These are phyloP conservation scores for Chymomyza fuscimana DNA, from an alignment of 2,888 invertebrate genomes.

Conservation along the genomic window DNA sequence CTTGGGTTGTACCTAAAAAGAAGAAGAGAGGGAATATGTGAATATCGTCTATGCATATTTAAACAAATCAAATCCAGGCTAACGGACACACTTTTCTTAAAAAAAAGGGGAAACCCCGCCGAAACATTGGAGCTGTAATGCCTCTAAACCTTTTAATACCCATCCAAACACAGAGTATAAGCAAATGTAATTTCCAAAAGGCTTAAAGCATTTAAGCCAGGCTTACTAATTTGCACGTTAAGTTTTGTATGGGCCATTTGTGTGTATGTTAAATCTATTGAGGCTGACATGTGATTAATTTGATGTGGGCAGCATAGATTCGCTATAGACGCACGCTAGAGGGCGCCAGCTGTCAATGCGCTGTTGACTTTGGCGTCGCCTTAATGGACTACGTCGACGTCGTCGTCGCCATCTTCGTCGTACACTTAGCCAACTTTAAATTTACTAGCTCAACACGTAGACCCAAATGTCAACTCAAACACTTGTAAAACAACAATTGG, in stretches of 20 bases:
- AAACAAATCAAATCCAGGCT: too few relatives aligned
- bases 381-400: background rate
- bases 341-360: slow-evolving; percentile 4
- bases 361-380: slow-evolving; percentile 5
- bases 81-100: too few relatives aligned
- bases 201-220: slow-evolving; percentile 10
- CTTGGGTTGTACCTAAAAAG: too few relatives aligned
- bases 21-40: too few relatives aligned
- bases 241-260: background rate
- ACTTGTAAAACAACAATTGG: slow-evolving; percentile 70
- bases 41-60: too few relatives aligned
- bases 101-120: too few relatives aligned
- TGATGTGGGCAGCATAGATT: background rate
- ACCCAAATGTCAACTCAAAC: slow-evolving; percentile 63
- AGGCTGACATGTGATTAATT: slow-evolving; percentile 7
- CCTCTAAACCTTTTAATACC: background rate
- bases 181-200: slow-evolving; percentile 52
- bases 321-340: background rate
- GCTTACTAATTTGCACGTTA: slow-evolving; percentile 58
- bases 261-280: background rate
- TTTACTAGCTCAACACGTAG: slow-evolving; percentile 50
- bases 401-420: background rate
- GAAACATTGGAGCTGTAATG: background rate
- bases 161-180: background rate
- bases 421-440: slow-evolving; percentile 4